Conservation (phyloP, 1,140 invertebrate species). For the Drosophila busckii region DNA sequence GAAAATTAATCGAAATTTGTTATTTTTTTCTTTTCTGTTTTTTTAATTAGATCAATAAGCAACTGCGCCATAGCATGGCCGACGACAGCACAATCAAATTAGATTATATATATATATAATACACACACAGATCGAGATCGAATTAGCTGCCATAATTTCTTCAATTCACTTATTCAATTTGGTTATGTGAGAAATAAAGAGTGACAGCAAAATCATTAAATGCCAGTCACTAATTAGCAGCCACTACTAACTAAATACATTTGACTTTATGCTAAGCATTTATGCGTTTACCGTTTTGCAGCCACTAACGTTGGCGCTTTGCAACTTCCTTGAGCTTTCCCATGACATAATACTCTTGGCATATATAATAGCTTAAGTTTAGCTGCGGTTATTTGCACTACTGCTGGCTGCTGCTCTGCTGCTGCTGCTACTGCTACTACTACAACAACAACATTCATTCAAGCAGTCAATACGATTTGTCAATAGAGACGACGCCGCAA, state of each 20-base stretch:
- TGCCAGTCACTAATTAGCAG: constrained; percentile 10
- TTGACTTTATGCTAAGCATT: constrained; percentile 33
- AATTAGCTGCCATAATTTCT: constrained; percentile 10
- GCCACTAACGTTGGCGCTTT: constrained; percentile 41
- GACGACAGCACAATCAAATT: constrained; percentile 13
- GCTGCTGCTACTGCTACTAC: too few relatives aligned
- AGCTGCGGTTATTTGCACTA: constrained; percentile 26
- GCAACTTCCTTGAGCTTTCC: constrained; percentile 26
- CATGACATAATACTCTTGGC: constrained; percentile 42
- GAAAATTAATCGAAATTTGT: constrained; percentile 34
- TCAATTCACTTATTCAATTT: background rate
- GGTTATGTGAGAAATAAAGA: background rate
- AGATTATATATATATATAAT: constrained; percentile 18
- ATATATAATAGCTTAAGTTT: constrained; percentile 22
- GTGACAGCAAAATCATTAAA: background rate
- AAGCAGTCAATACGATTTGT: constrained; percentile 60
- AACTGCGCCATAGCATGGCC: constrained; percentile 19
- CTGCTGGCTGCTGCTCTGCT: too few relatives aligned
- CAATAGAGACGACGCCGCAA: constrained; percentile 42
- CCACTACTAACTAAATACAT: constrained; percentile 22
- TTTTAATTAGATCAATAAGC: constrained; percentile 22
- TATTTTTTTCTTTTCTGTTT: too few relatives aligned
- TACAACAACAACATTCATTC: too few relatives aligned
- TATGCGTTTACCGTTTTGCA: constrained; percentile 34
- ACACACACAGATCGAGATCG: constrained; percentile 2